A percentile compares a stretch with the other conserved stretches of the same genome.
Conservation (phyloP, 2,888 invertebrate species). For the Baccha elongata region DNA sequence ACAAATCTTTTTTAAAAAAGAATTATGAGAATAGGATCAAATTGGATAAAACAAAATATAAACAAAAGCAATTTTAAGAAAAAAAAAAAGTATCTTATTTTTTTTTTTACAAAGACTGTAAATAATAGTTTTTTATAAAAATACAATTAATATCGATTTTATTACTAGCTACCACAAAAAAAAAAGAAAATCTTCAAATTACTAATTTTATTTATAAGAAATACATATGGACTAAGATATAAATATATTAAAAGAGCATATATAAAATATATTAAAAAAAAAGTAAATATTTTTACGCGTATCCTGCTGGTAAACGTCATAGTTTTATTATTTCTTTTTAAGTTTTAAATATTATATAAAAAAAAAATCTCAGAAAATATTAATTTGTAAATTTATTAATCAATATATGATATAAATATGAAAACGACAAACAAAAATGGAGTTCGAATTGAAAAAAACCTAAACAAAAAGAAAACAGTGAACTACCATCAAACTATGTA, state of each 20-base stretch:
- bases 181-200: constrained; percentile 36
- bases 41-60: constrained; percentile 47
- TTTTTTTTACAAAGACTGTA: constrained; percentile 67
- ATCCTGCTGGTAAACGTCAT: constrained; percentile 53
- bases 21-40: constrained; percentile 46
- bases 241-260: constrained; percentile 59
- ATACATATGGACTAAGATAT: constrained; percentile 62
- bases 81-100: constrained; percentile 26
- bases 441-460: constrained; percentile 47
- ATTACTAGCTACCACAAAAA: constrained; percentile 66
- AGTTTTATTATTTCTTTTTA: constrained; percentile 52
- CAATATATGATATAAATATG: constrained; percentile 40
- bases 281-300: constrained; percentile 60
- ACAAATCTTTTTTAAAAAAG: constrained; percentile 8
- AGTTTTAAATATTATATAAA: constrained; percentile 18
- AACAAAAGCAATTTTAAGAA: constrained; percentile 47
- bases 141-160: constrained; percentile 64
- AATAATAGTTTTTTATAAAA: constrained; percentile 65
- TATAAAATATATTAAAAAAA: constrained; percentile 31
- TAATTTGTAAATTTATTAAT: constrained; percentile 70
- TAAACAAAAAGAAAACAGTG: constrained; percentile 26
- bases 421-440: constrained; percentile 20
- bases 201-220: constrained; percentile 70
- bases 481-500: constrained; percentile 71
- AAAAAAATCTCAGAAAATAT: constrained; percentile 40